Conservation (phyloP, 2,888 invertebrate species). For the Hemaris fuciformis region DNA sequence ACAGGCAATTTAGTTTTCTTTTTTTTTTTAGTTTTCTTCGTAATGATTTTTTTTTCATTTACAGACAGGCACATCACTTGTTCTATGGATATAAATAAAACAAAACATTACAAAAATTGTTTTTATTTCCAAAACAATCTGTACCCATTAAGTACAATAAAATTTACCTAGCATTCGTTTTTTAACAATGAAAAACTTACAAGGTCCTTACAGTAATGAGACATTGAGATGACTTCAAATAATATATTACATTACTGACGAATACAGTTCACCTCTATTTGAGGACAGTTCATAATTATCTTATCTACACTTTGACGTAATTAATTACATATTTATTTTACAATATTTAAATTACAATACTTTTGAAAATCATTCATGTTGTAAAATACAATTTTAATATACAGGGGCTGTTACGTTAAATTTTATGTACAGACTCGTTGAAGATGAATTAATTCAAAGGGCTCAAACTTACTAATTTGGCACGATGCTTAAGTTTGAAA, state of each 20-base stretch:
- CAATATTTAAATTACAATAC: not conserved
- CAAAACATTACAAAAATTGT: conserved; percentile 36
- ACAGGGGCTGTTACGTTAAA: not conserved
- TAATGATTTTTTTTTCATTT: no score
- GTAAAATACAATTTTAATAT: not conserved
- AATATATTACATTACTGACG: conserved; percentile 8
- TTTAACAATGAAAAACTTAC: conserved; percentile 64
- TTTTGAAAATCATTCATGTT: not conserved
- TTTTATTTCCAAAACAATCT: conserved; percentile 70
- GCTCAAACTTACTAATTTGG: not conserved
- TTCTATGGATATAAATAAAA: not conserved
- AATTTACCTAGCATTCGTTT: conserved; percentile 59
- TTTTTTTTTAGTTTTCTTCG: no score
- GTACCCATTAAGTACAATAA: conserved; percentile 66
- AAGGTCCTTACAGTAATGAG: conserved; percentile 31
- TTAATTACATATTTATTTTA: not conserved
- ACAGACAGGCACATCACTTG: no score
- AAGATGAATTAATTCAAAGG: not conserved
- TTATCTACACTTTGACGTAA: not conserved
- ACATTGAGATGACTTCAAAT: not conserved
- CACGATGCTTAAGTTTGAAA: not conserved
- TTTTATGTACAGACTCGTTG: not conserved
- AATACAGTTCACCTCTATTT: not conserved
- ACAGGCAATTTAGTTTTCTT: no score
- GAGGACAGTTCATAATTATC: not conserved